Evolutionary conservation across 2,888 invertebrate genomes (phyloP), one percentile per base, ranked within the genome.

Genomic region (Sarcophaga variegata): DNA sequence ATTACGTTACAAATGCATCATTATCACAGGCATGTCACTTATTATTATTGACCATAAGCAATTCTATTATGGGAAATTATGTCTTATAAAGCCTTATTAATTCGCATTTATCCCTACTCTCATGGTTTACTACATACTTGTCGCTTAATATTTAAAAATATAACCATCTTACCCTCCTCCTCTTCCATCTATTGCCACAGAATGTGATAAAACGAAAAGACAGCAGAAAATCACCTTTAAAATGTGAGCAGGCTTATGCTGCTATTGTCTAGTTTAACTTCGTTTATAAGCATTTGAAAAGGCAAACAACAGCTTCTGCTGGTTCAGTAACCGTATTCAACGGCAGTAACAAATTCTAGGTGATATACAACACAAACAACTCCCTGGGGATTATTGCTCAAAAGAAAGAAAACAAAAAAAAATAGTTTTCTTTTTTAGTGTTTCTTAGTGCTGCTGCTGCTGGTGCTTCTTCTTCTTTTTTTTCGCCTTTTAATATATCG

Each of bases 221-320:
- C 27, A 66, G 37, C 60, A 60, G 63, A 67, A 75, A 78, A 75
- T 82, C 64, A 66, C 14, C 22, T 22, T 64, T 45, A 66, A 75
- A 86, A 76, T 80, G 69, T 80, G 76, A 71, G 72, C 77, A 69
- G 89, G 84, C 89, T 88, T 88, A 91, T 89, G 90, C 90, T 89
- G 90, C 90, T 89, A 91, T 91, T 91, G 90, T 90, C 89, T 90
- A 90, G 89, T 91, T 90, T 89, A 76, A 59, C 54, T 54, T 22
- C 62, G 75, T 71, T 77, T 80, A 76, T 63, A 54, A 62, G 66
- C 76, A 70, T 20, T 54, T 80, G 72, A 74, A 49, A 81, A 71
- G 47, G 20, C 72, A 69, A 81, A 88, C 90, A 90, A 69, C 66
- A 81, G 83, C 81, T 83, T 83, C 86, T 86, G 72, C 86, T 86